phyloP scores from a whole-genome alignment of 2,888 invertebrate genomes.

The Leptarthrus brevirostris region DNA sequence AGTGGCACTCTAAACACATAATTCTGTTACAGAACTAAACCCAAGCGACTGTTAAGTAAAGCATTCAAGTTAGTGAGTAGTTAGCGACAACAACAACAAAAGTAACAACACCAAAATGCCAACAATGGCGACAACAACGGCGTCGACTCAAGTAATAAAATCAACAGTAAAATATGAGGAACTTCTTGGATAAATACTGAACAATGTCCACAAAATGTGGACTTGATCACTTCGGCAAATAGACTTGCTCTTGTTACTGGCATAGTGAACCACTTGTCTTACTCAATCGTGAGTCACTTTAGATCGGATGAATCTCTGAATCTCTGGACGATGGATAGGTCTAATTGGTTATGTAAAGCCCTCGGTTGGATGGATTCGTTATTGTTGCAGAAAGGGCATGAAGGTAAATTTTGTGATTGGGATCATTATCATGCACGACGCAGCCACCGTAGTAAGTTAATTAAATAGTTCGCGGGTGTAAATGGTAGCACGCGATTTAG shows the following conservation, averaged over 20 bases:
- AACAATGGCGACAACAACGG: conserved; percentile 50
- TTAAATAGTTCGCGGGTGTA: neutral
- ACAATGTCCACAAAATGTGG: conserved; percentile 30
- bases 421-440: too few relatives aligned
- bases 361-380: neutral
- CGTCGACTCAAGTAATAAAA: conserved; percentile 49
- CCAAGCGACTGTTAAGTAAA: conserved; percentile 16
- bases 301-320: neutral
- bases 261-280: conserved; percentile 44
- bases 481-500: neutral
- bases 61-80: conserved; percentile 47
- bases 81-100: conserved; percentile 29
- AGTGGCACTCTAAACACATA: conserved; percentile 54
- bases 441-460: too few relatives aligned
- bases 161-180: conserved; percentile 37
- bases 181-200: conserved; percentile 12
- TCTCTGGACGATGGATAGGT: neutral
- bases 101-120: conserved; percentile 24
- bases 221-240: conserved; percentile 30
- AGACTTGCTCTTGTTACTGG: conserved; percentile 34
- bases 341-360: conserved; percentile 32
- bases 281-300: conserved; percentile 22
- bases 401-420: too few relatives aligned
- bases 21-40: conserved; percentile 42
- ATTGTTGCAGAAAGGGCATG: neutral